Evolutionary conservation across 2,888 invertebrate species (phyloP).

Genomic region (Orthosia gothica): DNA sequence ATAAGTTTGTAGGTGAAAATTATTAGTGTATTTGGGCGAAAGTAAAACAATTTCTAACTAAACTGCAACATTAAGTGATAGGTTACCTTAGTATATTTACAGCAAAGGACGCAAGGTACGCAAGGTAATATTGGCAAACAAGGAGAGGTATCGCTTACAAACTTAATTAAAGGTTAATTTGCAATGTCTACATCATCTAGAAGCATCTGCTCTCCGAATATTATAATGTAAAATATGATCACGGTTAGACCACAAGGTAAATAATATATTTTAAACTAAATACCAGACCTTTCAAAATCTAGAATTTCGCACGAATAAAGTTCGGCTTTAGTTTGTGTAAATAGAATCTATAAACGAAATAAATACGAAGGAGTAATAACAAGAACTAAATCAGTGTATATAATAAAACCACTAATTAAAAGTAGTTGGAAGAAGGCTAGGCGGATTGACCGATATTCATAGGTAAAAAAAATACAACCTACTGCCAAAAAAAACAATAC

Average conservation of each 20-base stretch:
- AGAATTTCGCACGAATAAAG: background rate
- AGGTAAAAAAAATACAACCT: no score
- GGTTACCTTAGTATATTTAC: slow-evolving; percentile 65
- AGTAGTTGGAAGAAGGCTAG: no score
- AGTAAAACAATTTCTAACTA: background rate
- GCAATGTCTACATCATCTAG: slow-evolving; percentile 45
- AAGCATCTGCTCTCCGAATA: slow-evolving; percentile 56
- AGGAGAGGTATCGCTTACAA: slow-evolving; percentile 47
- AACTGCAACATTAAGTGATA: slow-evolving; percentile 45
- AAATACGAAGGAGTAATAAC: no score
- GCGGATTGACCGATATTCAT: no score
- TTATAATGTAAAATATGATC: slow-evolving; percentile 40
- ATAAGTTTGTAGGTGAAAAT: no score
- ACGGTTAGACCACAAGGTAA: slow-evolving; percentile 22
- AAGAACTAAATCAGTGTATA: no score
- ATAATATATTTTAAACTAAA: slow-evolving; percentile 15
- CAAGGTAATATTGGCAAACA: slow-evolving; percentile 55
- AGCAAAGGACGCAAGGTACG: slow-evolving; percentile 37
- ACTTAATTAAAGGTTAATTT: slow-evolving; percentile 59
- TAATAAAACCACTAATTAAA: no score
- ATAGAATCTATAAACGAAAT: background rate
- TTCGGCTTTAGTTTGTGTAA: background rate
- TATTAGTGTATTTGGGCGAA: no score
- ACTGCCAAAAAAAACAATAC: no score
- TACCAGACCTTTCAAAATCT: slow-evolving; percentile 20